These are phyloP conservation scores for Orthonyx spaldingii DNA, from an alignment of 2,113 vertebrate species.

Conservation along the genomic window DNA sequence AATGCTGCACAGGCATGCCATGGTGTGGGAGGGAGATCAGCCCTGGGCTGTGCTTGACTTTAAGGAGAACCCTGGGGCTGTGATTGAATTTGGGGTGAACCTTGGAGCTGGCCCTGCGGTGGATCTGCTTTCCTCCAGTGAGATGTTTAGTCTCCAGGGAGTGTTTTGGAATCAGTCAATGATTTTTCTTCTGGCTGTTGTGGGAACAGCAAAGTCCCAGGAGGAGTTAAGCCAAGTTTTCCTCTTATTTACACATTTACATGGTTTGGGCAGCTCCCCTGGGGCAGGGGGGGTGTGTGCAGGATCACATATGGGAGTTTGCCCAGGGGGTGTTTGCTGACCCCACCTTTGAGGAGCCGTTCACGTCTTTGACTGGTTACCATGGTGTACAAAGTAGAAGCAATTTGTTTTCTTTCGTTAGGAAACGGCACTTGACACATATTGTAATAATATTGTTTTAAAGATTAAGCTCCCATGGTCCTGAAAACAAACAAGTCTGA, in stretches of 20 bases:
- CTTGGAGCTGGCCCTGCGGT: not conserved
- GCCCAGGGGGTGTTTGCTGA: accelerated
- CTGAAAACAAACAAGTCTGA: conserved; percentile 1
- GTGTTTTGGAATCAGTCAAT: not conserved
- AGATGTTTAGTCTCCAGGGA: not conserved
- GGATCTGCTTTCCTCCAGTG: not conserved
- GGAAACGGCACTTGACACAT: not conserved
- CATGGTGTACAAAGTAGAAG: not conserved
- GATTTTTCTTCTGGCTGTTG: not conserved
- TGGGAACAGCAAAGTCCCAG: not conserved
- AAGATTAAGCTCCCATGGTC: not conserved
- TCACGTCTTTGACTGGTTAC: not conserved
- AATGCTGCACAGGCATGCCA: accelerated
- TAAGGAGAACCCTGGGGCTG: not conserved
- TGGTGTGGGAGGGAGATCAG: not conserved
- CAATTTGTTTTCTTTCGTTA: not conserved
- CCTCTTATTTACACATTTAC: not conserved
- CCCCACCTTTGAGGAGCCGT: not conserved
- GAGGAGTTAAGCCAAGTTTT: not conserved
- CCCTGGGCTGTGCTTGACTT: not conserved
- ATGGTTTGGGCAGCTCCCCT: not conserved
- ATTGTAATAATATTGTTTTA: not conserved
- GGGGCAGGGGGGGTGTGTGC: not conserved
- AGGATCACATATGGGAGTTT: not conserved
- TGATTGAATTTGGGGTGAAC: not conserved